Evolutionary conservation across 2,888 invertebrate species (phyloP).

Genomic region (Lamproptera curius): DNA sequence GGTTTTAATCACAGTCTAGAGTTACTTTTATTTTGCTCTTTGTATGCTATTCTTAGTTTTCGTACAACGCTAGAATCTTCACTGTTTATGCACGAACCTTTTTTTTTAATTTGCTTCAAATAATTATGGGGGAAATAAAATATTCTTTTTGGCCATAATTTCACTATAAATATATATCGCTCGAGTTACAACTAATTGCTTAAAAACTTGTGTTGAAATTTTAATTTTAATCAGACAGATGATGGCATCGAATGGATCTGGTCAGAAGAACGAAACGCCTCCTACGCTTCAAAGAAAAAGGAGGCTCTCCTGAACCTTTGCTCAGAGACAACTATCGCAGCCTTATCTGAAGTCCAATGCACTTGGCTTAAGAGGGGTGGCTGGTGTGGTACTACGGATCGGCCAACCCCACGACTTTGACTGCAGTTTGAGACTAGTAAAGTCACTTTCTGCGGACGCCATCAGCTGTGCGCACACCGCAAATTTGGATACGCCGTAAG

Average conservation of each 20-base stretch:
- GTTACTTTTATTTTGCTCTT: too few relatives aligned
- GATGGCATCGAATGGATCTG: constrained; percentile 45
- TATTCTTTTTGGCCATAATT: too few relatives aligned
- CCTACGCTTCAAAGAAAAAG: constrained; percentile 41
- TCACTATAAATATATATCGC: too few relatives aligned
- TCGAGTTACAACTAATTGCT: too few relatives aligned
- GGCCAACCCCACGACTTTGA: constrained; percentile 41
- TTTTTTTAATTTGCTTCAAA: too few relatives aligned
- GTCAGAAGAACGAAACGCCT: constrained; percentile 44
- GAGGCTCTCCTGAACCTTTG: constrained; percentile 58
- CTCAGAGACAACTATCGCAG: constrained; percentile 44
- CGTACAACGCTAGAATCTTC: too few relatives aligned
- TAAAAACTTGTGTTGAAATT: too few relatives aligned
- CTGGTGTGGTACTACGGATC: constrained; percentile 53
- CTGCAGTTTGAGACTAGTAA: constrained; percentile 50
- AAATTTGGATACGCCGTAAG: constrained; percentile 56
- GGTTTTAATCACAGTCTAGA: too few relatives aligned
- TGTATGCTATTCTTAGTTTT: too few relatives aligned
- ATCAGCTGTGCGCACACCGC: constrained; percentile 48
- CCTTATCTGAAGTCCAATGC: constrained; percentile 51
- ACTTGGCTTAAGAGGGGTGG: constrained; percentile 54
- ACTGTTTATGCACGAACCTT: too few relatives aligned
- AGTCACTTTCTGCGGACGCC: constrained; percentile 50
- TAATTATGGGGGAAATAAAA: too few relatives aligned
- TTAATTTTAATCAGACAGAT: too few relatives aligned